Evolutionary conservation across 2,113 vertebrate species (phyloP).

Genomic region (Pelvicachromis taeniatus): DNA sequence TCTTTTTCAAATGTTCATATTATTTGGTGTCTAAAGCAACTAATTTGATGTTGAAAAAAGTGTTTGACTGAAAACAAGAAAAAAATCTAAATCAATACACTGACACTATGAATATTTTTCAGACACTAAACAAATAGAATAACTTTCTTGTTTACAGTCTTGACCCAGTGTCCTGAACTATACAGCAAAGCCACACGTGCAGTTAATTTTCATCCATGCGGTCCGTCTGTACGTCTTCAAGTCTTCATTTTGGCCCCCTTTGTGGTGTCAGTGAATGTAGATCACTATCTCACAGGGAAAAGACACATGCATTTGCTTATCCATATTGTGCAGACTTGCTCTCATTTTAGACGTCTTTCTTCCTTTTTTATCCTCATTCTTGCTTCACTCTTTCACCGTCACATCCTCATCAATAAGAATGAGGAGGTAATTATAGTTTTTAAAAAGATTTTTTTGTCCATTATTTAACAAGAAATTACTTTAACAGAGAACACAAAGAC

Average conservation of each 20-base stretch:
- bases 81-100: not conserved
- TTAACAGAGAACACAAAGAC: not conserved
- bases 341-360: not conserved
- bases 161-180: not conserved
- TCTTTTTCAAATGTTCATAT: not conserved
- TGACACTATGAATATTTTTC: not conserved
- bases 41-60: not conserved
- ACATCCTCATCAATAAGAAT: constrained; percentile 6
- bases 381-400: not conserved
- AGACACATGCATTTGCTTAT: constrained; percentile 4
- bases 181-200: not conserved
- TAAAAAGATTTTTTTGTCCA: not conserved
- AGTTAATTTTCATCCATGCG: not conserved
- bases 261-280: constrained; percentile 13
- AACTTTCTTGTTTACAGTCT: not conserved
- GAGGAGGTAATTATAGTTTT: constrained; percentile 1
- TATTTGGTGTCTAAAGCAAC: not conserved
- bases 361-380: not conserved
- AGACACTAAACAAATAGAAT: not conserved
- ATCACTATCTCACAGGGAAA: constrained; percentile 21
- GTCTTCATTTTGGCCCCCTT: constrained; percentile 1
- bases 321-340: not conserved
- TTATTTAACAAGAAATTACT: not conserved
- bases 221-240: not conserved
- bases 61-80: not conserved